phyloP scores from a whole-genome alignment of 2,888 invertebrate species.

The Protula sp. region DNA sequence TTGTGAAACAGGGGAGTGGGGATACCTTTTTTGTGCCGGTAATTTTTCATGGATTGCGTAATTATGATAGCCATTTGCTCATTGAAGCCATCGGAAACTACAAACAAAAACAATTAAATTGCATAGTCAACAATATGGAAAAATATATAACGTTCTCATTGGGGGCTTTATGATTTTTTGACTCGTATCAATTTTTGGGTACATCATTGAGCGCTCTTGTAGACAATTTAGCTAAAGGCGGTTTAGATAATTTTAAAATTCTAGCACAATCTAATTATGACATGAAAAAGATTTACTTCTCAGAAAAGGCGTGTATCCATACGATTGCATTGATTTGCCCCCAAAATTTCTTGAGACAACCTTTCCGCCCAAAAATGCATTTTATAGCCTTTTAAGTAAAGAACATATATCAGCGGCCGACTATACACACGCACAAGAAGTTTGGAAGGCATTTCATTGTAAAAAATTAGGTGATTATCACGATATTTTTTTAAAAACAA shows the following conservation, averaged over 20 bases:
- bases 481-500: conserved; percentile 6
- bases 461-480: conserved; percentile 5
- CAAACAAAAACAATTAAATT: conserved; percentile 14
- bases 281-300: neutral
- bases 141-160: too few relatives aligned
- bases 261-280: too few relatives aligned
- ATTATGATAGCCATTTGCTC: conserved; percentile 14
- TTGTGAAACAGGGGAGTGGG: too few relatives aligned
- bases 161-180: too few relatives aligned
- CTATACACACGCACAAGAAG: conserved; percentile 1
- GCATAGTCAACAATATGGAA: conserved; percentile 11
- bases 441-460: conserved; percentile 1
- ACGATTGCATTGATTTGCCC: conserved; percentile 2
- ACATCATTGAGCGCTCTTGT: neutral
- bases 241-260: too few relatives aligned
- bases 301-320: conserved; percentile 6
- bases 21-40: too few relatives aligned
- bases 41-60: conserved; percentile 12
- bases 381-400: conserved; percentile 4
- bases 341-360: neutral
- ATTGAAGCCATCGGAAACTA: conserved; percentile 11
- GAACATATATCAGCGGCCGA: conserved; percentile 2
- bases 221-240: too few relatives aligned
- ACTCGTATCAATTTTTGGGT: neutral
- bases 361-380: neutral